Evolutionary conservation across 2,113 vertebrate genomes (phyloP), one percentile per base, ranked within the genome.

Genomic region (Pseudopipra pipra): DNA sequence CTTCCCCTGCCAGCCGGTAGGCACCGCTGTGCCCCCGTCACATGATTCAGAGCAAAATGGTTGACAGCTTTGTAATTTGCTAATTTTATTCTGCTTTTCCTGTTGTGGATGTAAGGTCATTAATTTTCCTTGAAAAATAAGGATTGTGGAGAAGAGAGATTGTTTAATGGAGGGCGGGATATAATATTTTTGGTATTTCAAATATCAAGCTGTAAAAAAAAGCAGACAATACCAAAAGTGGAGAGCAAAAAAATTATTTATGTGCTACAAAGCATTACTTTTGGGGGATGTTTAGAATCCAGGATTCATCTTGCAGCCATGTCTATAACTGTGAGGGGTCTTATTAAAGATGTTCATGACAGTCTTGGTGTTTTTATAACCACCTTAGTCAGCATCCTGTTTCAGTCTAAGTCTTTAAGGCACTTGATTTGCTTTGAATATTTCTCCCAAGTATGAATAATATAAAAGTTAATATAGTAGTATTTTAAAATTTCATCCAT

Each of bases 21-120:
- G 15, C 35, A 74, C 22, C 5, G 2, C 55, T 74, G 2, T 1
- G 1, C 18, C 31, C 31, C 31, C 3, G 0, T 37, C 21, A 7
- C 1, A 0, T 7, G 28, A 15, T 41, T 30, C 55, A 59, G n/a
- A 51, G n/a, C 39, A 87, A 56, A 44, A 14, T 35, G n/a, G 35
- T 10, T 65, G 28, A 23, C 33, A 65, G 41, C 58, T 70, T 58
- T 79, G 10, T 31, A 30, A 43, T 62, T 44, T 24, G 5, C n/a
- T n/a, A 11, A 31, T 79, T 73, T 39, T 89, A 9, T 62, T 87
- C 62, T 43, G 0, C 18, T 79, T 66, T 49, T 87, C 44, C 46
- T 70, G 20, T 46, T 0, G 0, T 59, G 18, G 73, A 39, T 33
- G 21, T 39, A 58, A 72, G 19, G 18, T 54, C 2, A 3, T 49